Evolutionary conservation across 2,797 vertebrate genomes (phyloP).

Genomic region (Avahi laniger): DNA sequence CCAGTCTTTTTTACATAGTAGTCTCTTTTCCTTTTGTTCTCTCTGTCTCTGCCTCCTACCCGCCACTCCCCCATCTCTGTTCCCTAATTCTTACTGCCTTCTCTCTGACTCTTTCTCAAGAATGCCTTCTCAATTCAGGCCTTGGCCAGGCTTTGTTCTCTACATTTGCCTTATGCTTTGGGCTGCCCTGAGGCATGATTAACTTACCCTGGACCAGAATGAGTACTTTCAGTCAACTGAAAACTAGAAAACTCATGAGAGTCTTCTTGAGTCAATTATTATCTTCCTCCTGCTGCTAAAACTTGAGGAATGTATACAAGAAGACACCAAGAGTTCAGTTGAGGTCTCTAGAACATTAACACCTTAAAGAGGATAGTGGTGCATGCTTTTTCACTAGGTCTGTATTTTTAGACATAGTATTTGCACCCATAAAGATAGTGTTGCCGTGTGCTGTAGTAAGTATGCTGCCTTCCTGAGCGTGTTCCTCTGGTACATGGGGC

Average conservation of each 20-base stretch:
- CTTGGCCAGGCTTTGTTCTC: background rate
- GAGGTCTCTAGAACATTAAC: background rate
- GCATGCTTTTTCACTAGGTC: background rate
- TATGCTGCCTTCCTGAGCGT: background rate
- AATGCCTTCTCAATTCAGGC: background rate
- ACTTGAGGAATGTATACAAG: background rate
- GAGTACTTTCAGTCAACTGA: background rate
- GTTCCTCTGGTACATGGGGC: background rate
- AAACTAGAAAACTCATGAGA: background rate
- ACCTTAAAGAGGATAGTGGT: background rate
- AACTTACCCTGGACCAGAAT: background rate
- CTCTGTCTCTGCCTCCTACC: background rate
- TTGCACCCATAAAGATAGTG: background rate
- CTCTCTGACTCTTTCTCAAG: background rate
- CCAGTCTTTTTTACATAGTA: background rate
- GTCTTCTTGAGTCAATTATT: background rate
- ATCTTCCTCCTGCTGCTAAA: background rate
- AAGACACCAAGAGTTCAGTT: background rate
- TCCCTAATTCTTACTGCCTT: background rate
- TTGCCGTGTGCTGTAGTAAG: background rate
- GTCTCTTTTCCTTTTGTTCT: background rate
- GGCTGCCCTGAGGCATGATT: background rate
- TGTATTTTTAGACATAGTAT: conserved; percentile 2
- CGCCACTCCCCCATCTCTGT: background rate
- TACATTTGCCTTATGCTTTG: background rate